phyloP scores from a whole-genome alignment of 1,140 invertebrate genomes.

The Campoletis sonorensis region DNA sequence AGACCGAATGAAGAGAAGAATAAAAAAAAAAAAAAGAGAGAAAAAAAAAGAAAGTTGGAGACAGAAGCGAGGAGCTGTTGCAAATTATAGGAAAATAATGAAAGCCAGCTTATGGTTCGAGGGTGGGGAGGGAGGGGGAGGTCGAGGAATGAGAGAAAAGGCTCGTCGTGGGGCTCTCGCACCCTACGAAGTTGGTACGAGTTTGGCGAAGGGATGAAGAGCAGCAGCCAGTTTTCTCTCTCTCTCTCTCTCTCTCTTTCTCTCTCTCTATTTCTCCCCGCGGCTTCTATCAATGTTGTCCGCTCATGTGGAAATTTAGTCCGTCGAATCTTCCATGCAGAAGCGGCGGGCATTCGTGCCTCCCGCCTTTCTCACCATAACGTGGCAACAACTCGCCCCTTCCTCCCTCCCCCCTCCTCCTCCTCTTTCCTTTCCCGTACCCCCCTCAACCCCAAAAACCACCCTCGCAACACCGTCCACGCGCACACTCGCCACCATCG shows the following conservation, averaged over 20 bases:
- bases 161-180: constrained; percentile 35
- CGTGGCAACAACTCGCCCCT: constrained; percentile 51
- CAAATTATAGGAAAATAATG: constrained; percentile 77
- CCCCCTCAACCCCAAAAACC: neutral
- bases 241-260: constrained; percentile 53
- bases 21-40: constrained; percentile 42
- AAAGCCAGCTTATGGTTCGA: constrained; percentile 69
- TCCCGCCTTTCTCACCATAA: constrained; percentile 76
- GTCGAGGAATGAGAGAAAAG: constrained; percentile 50
- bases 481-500: constrained; percentile 31
- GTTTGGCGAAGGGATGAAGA: constrained; percentile 72
- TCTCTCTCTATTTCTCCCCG: constrained; percentile 56
- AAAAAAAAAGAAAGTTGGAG: constrained; percentile 49
- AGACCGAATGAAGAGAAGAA: constrained; percentile 11
- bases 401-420: constrained; percentile 3
- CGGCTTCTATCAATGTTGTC: constrained; percentile 74
- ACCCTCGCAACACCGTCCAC: constrained; percentile 48
- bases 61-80: constrained; percentile 63
- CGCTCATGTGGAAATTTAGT: constrained; percentile 75
- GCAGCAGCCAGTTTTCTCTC: constrained; percentile 53
- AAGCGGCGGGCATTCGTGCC: constrained; percentile 67
- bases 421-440: no score
- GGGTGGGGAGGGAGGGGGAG: neutral
- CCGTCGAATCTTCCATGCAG: constrained; percentile 70
- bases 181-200: constrained; percentile 67